Percentiles rank a stretch among this genome's conserved stretches.
These are phyloP conservation scores for Hydropsyche tenuis DNA, from an alignment of 1,140 invertebrate species.

Conservation along the genomic window DNA sequence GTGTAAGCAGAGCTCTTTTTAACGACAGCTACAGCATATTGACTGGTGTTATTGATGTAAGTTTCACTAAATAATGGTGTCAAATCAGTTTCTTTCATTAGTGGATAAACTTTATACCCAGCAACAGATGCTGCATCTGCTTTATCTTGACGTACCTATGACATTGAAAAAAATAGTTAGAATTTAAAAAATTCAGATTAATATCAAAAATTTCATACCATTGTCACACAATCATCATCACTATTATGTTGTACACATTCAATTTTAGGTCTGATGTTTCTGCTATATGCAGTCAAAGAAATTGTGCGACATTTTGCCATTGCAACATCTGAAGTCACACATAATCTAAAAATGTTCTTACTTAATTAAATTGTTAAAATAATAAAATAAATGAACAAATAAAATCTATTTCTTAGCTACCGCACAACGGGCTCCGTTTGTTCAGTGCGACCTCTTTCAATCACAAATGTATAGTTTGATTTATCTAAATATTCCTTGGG, in stretches of 20 bases:
- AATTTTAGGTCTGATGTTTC: slow-evolving; percentile 74
- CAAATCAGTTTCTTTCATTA: slow-evolving; percentile 54
- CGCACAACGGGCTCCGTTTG: slow-evolving; percentile 61
- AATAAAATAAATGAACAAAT: not conserved
- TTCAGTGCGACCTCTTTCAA: slow-evolving; percentile 74
- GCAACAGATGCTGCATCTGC: slow-evolving; percentile 57
- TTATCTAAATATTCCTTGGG: slow-evolving; percentile 71
- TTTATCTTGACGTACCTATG: slow-evolving; percentile 56
- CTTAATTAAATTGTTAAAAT: slow-evolving; percentile 8
- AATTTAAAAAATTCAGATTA: slow-evolving; percentile 30
- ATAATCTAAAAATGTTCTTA: slow-evolving; percentile 60
- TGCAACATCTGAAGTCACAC: slow-evolving; percentile 68
- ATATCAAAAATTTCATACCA: slow-evolving; percentile 63
- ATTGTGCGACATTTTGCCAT: slow-evolving; percentile 72
- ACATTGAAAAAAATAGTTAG: not conserved
- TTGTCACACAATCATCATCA: slow-evolving; percentile 70
- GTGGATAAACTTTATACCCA: slow-evolving; percentile 53
- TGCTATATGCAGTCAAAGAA: slow-evolving; percentile 71
- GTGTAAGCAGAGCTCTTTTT: slow-evolving; percentile 54
- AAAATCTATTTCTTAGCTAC: slow-evolving; percentile 47
- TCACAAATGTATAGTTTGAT: slow-evolving; percentile 79
- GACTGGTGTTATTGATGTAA: slow-evolving; percentile 55
- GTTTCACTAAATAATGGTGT: slow-evolving; percentile 60
- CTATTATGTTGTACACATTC: slow-evolving; percentile 67
- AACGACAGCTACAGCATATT: slow-evolving; percentile 58